Percentiles rank a stretch among this genome's conserved stretches.
Conservation (phyloP, 2,113 vertebrate species). For the Muntiacus reevesi region DNA sequence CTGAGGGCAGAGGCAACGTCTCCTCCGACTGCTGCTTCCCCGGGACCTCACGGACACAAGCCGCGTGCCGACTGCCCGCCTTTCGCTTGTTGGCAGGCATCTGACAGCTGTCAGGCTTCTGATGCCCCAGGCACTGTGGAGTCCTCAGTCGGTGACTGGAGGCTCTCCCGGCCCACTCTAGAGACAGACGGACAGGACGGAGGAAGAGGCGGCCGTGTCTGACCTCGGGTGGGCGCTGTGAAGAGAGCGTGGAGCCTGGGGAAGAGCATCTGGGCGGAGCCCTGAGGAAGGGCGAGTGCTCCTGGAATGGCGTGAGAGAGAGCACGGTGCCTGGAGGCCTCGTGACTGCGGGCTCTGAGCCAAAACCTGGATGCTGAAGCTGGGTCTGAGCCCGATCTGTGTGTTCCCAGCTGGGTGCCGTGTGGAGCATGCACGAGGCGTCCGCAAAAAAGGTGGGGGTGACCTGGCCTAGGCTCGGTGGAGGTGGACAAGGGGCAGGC, state of each 20-base stretch:
- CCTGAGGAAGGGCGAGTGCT: fast-evolving
- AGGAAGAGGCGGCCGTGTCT: fast-evolving
- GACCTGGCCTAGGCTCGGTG: neutral
- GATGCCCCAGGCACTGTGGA: fast-evolving
- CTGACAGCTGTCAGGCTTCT: neutral
- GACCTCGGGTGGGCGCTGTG: fast-evolving
- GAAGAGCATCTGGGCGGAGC: fast-evolving
- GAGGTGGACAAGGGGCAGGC: neutral
- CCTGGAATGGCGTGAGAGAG: fast-evolving
- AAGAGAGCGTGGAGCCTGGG: fast-evolving
- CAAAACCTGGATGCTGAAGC: neutral
- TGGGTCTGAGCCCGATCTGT: fast-evolving
- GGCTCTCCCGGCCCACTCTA: neutral
- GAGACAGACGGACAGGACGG: neutral
- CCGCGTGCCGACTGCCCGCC: fast-evolving
- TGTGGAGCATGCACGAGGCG: neutral
- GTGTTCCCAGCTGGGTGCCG: fast-evolving
- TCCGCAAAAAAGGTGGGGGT: neutral
- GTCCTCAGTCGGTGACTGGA: fast-evolving
- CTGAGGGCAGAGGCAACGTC: fast-evolving
- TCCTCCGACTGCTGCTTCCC: neutral
- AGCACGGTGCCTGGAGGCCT: neutral
- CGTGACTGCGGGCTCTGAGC: fast-evolving
- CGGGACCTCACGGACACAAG: fast-evolving
- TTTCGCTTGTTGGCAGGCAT: neutral